These are phyloP conservation scores for Tetragnatha versicolor DNA, from an alignment of 1,140 invertebrate species.

Conservation along the genomic window DNA sequence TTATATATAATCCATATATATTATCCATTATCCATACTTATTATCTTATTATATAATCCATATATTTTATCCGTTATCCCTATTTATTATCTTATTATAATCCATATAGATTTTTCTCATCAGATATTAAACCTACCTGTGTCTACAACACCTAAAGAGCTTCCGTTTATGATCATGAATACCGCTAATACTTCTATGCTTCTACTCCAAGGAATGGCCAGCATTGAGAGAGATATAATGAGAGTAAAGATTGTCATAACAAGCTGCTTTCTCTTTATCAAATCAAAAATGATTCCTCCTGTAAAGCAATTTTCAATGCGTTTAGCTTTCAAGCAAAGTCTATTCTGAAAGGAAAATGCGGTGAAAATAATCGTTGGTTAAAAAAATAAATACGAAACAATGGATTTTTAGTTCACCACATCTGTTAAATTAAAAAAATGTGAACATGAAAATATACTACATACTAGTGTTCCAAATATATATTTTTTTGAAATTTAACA, in stretches of 20 bases:
- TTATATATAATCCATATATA: too few relatives aligned
- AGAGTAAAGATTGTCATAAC: not conserved
- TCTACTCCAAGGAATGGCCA: constrained; percentile 41
- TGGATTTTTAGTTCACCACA: not conserved
- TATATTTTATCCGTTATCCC: not conserved
- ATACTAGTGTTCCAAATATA: too few relatives aligned
- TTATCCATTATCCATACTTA: not conserved
- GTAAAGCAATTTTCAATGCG: not conserved
- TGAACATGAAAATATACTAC: too few relatives aligned
- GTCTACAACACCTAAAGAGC: constrained; percentile 6
- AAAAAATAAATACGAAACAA: not conserved
- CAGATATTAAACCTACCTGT: constrained; percentile 17
- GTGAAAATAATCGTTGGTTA: not conserved
- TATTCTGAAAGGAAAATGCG: not conserved
- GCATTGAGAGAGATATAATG: not conserved
- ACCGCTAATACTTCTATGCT: not conserved
- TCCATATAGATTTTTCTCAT: not conserved
- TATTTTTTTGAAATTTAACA: too few relatives aligned
- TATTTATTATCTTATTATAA: not conserved
- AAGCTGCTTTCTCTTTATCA: not conserved
- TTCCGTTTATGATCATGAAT: not conserved
- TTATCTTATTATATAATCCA: too few relatives aligned
- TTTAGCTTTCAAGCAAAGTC: not conserved
- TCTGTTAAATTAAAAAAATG: too few relatives aligned
- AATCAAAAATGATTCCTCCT: constrained; percentile 40